Percentiles rank a stretch among this genome's conserved stretches.
Evolutionary conservation across 1,140 invertebrate genomes (phyloP).

Genomic region (Drosophila grimshawi): DNA sequence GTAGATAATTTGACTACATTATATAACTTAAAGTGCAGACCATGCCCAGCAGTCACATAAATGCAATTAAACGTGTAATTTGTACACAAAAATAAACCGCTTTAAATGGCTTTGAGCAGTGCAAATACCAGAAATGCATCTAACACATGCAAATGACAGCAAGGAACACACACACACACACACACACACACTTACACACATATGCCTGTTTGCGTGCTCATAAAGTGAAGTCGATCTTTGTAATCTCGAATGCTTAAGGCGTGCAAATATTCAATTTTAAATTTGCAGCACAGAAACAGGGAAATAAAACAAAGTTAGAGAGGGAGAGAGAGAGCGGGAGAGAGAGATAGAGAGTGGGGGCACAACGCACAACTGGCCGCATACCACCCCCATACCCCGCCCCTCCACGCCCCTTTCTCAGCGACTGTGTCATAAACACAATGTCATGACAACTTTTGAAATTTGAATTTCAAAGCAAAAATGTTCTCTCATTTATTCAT

Average conservation of each 20-base stretch:
- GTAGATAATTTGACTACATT: slow-evolving; percentile 2
- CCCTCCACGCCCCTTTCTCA: background rate
- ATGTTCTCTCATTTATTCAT: slow-evolving; percentile 73
- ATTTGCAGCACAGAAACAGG: slow-evolving; percentile 63
- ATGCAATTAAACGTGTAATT: slow-evolving; percentile 42
- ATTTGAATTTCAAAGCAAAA: slow-evolving; percentile 83
- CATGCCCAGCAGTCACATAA: slow-evolving; percentile 23
- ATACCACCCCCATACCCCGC: background rate
- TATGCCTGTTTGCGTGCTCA: slow-evolving; percentile 57
- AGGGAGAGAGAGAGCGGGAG: slow-evolving; percentile 18
- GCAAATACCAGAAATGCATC: slow-evolving; percentile 74
- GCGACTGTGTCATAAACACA: slow-evolving; percentile 73
- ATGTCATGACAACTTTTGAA: slow-evolving; percentile 83
- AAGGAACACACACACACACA: slow-evolving; percentile 45
- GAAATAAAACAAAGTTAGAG: slow-evolving; percentile 16
- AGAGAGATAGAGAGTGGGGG: background rate
- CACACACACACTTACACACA: slow-evolving; percentile 13
- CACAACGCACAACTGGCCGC: background rate
- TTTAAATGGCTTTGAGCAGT: slow-evolving; percentile 79
- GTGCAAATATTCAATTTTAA: slow-evolving; percentile 83
- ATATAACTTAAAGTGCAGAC: background rate
- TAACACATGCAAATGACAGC: slow-evolving; percentile 78
- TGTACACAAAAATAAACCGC: slow-evolving; percentile 73
- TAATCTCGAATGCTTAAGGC: slow-evolving; percentile 81
- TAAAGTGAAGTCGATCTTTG: slow-evolving; percentile 79